Percentiles rank a stretch among this genome's conserved stretches.
Conservation (phyloP, 2,888 invertebrate genomes). For the Clostera curtula region DNA sequence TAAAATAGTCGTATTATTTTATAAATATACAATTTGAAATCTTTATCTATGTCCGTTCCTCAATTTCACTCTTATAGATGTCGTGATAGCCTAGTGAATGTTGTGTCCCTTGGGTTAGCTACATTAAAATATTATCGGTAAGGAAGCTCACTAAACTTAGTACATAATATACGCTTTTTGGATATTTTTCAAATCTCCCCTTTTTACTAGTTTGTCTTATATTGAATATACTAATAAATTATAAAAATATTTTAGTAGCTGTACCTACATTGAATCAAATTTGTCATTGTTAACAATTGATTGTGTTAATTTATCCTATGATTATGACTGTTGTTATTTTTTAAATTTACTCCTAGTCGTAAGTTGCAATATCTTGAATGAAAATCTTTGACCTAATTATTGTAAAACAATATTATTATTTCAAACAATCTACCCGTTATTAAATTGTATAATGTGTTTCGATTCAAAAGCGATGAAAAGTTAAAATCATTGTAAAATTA, state of each 20-base stretch:
- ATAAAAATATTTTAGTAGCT: constrained; percentile 8
- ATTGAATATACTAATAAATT: constrained; percentile 8
- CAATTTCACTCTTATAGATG: constrained; percentile 71
- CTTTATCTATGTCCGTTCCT: constrained; percentile 71
- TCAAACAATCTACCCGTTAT: no score
- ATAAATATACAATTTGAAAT: constrained; percentile 49
- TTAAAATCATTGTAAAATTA: constrained; percentile 35
- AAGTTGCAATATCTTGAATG: constrained; percentile 20
- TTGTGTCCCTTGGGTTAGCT: constrained; percentile 57
- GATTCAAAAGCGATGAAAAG: constrained; percentile 34
- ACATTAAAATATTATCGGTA: constrained; percentile 35
- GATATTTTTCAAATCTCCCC: constrained; percentile 44
- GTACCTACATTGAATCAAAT: constrained; percentile 10
- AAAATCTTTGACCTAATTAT: no score
- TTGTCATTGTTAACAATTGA: constrained; percentile 15
- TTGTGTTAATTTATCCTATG: constrained; percentile 18
- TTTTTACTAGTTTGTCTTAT: constrained; percentile 25
- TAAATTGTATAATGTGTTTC: constrained; percentile 26
- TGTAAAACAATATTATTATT: no score
- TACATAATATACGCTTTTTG: constrained; percentile 43
- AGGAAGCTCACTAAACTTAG: constrained; percentile 61
- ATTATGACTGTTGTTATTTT: constrained; percentile 19
- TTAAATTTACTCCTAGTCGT: constrained; percentile 14
- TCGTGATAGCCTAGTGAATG: constrained; percentile 70
- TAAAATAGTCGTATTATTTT: constrained; percentile 54